Evolutionary conservation across 37 sponge, comb jelly and placozoan genomes (phyloP).

Genomic region (Lycopodina hypogea): DNA sequence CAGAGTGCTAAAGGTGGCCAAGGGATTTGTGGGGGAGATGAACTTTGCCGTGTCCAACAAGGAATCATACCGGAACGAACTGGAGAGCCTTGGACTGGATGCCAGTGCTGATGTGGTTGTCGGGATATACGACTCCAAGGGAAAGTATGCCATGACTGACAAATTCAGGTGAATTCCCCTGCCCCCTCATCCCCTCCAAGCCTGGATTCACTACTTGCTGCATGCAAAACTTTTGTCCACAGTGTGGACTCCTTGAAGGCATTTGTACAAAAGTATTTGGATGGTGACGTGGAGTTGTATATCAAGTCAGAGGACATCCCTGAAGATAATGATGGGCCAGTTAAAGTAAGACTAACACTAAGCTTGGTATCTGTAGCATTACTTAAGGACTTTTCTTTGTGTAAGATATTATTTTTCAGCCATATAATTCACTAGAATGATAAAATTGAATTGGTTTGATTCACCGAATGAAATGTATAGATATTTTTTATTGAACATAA

Average conservation of each 20-base stretch:
- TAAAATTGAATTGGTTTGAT: neutral
- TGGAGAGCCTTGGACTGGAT: slow-evolving; percentile 58
- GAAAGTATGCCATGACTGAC: slow-evolving; percentile 75
- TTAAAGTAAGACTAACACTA: slow-evolving; percentile 51
- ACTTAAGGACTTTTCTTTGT: no score
- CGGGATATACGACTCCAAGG: slow-evolving; percentile 53
- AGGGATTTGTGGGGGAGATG: slow-evolving; percentile 61
- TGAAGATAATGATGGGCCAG: slow-evolving; percentile 76
- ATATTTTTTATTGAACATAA: no score
- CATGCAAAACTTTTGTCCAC: neutral
- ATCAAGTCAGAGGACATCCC: slow-evolving; percentile 88
- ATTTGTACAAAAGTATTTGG: slow-evolving; percentile 62
- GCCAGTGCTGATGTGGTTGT: slow-evolving; percentile 35
- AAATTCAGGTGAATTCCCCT: slow-evolving; percentile 67
- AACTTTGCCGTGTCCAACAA: slow-evolving; percentile 73
- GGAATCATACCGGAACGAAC: slow-evolving; percentile 37
- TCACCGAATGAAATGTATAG: no score
- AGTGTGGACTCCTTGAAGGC: slow-evolving; percentile 69
- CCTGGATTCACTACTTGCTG: neutral
- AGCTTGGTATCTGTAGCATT: neutral
- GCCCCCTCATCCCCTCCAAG: no score
- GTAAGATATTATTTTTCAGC: neutral
- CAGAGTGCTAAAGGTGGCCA: slow-evolving; percentile 89
- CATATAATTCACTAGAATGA: neutral
- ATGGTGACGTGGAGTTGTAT: slow-evolving; percentile 75